These are phyloP conservation scores for Cenopis cana DNA, from an alignment of 2,888 invertebrate genomes.

Conservation along the genomic window DNA sequence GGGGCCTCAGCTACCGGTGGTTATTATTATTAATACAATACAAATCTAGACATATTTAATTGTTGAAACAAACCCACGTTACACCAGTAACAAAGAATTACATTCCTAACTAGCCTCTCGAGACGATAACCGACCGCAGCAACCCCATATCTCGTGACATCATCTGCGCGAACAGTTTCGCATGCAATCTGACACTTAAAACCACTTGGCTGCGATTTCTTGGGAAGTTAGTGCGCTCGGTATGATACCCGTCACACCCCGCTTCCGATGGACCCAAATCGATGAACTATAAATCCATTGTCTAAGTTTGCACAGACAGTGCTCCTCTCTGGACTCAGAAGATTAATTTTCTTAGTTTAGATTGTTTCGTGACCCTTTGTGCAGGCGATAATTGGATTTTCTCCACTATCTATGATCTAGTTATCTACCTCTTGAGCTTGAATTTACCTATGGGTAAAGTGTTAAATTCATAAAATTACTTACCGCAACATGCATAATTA, in stretches of 20 bases:
- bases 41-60: neutral
- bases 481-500: conserved; percentile 15
- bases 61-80: neutral
- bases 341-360: conserved; percentile 86
- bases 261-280: conserved; percentile 77
- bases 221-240: conserved; percentile 47
- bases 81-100: neutral
- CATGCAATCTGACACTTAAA: conserved; percentile 45
- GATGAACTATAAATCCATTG: conserved; percentile 85
- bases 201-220: conserved; percentile 47
- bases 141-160: conserved; percentile 32
- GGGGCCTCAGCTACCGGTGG: too few species aligned
- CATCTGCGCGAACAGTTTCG: conserved; percentile 41
- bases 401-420: conserved; percentile 80
- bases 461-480: conserved; percentile 57
- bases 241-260: conserved; percentile 64
- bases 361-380: conserved; percentile 85
- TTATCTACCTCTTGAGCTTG: conserved; percentile 76
- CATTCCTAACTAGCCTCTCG: neutral
- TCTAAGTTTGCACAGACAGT: conserved; percentile 83
- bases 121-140: conserved; percentile 27
- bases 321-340: conserved; percentile 81
- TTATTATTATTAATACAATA: neutral
- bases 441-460: too few species aligned
- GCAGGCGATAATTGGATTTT: conserved; percentile 84